Evolutionary conservation across 2,113 vertebrate species (phyloP), one percentile per base, ranked within the genome.

Genomic region (Rhinopomastus cyanomelas): DNA sequence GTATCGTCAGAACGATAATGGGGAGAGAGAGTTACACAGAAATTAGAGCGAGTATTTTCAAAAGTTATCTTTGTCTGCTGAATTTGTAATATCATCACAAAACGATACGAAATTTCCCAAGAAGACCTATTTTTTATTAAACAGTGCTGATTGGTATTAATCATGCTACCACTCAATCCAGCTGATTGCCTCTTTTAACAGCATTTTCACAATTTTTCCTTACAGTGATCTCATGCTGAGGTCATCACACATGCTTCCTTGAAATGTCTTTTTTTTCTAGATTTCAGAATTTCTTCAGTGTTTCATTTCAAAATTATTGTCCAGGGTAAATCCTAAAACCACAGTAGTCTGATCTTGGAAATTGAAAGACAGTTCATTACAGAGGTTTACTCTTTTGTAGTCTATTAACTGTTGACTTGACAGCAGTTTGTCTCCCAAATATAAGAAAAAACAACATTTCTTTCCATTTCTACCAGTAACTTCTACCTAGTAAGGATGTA

Each of bases 21-120:
- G 37, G 51, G 26, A 85, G 53, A 80, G 73, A 65, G 66, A 87
- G 78, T 94, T 86, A 92, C 90, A 86, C 59, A 90, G 83, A 95
- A 95, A 94, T 89, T 84, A 86, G 75, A 85, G 66, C 73, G 61
- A 94, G 73, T 84, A 76, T 91, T 93, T 94, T 94, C 80, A 78
- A 48, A 89, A 94, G 90, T 91, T 92, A 87, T 91, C 93, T 92
- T 93, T 71, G 56, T 91, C 85, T 84, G 55, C 92, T 94, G 93
- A 88, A 95, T 95, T 89, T 84, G 27, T 94, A 96, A 96, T 95
- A 94, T 91, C 88, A 95, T 95, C 88, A 96, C 62, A 90, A 90
- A 94, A 86, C 83, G 10, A 53, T 51, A 62, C 8, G 66, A 89
- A 75, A 74, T 91, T 88, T 78, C 59, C 71, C 65, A 64, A 89